Base-by-base conservation (phyloP, 1,140 invertebrate species). In the Saxidomus purpurata region DNA sequence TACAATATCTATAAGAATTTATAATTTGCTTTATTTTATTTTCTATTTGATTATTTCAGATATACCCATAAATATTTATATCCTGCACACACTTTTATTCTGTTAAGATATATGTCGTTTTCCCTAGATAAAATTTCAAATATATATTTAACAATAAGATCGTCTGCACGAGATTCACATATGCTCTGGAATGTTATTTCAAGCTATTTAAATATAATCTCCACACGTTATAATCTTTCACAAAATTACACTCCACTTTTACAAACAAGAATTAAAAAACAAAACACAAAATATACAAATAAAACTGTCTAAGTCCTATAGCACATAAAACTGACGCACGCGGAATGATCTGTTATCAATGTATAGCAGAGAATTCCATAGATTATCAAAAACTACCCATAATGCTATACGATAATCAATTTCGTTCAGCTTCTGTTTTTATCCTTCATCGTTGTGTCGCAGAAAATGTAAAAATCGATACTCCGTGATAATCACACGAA, bases 401-500 rank as follows among this genome's bases (percentile, higher is more conserved):
- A 84, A 74, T 84, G 59, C 82, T 49, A 22, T 36, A 36, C 82
- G 63, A 84, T 84, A 84, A 84, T 84, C 67, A 84, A 84, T 84
- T 84, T 52, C 49, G 67, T 31, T 47, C 40, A 67, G 82, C 80
- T 71, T 71, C 61, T 69, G 67, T 71, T 71, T 84, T 84, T 71
- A 84, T 84, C 67, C 76, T 79, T 36, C 43, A 49, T 52, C 17
- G 47, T 19, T 52, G 47, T 79, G 76, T 79, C 76, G 76, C 76
- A 79, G 43, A 55, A 52, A 79, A 79, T 38, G 76, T 79, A 79
- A 79, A 52, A 79, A 79, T 79, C 76, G 76, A 79, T 79, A 79
- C 76, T 55, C 55, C 76, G 76, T 52, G 76, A 79, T 79, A 79
- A 79, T 79, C 76, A 79, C 43, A 52, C 76, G 31, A 36, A 52